A percentile compares a stretch with the other conserved stretches of the same genome.
Conservation (phyloP, 2,797 vertebrate species). For the Periparus ater region DNA sequence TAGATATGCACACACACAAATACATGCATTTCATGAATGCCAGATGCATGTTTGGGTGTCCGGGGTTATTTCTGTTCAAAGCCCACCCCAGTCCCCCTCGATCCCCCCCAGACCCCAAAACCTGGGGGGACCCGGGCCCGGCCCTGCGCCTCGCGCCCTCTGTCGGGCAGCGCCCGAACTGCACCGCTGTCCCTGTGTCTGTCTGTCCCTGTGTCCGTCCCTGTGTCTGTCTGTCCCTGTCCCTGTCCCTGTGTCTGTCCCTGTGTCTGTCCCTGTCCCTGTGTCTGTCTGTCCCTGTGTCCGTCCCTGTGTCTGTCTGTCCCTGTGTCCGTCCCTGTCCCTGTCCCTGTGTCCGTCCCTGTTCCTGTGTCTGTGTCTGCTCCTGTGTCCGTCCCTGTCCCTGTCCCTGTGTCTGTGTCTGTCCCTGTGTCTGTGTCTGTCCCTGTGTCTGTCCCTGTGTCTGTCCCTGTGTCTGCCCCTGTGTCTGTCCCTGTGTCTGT, state of each 20-base stretch:
- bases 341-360: neutral
- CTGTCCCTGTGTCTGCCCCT: no score
- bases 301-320: no score
- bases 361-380: fast-evolving
- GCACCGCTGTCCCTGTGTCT: neutral
- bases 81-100: neutral
- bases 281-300: no score
- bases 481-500: neutral
- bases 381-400: neutral
- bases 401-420: no score
- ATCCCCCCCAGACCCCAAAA: neutral
- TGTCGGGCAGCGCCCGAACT: neutral
- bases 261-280: neutral
- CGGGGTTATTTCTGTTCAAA: neutral
- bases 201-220: neutral
- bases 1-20: fast-evolving
- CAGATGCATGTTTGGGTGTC: fast-evolving
- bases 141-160: neutral
- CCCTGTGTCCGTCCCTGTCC: neutral
- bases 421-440: no score
- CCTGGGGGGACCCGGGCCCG: neutral
- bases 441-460: neutral
- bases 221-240: neutral
- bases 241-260: no score
- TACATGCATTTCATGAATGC: fast-evolving